phyloP scores from a whole-genome alignment of 92 coral and sea anemone genomes.

The Scolanthus callimorphus region DNA sequence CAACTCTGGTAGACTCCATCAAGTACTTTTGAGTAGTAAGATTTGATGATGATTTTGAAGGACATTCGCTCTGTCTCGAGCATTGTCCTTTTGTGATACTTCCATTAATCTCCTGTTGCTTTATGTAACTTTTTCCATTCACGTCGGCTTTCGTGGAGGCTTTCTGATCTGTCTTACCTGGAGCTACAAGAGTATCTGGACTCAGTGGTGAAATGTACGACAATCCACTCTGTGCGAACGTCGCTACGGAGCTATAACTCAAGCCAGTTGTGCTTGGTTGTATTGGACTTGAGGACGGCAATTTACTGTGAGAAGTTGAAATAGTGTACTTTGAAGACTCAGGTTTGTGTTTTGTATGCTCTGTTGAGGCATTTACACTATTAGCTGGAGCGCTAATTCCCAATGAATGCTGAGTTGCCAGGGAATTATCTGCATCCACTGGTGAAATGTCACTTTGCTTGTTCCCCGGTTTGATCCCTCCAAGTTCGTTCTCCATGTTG shows the following conservation, averaged over 20 bases:
- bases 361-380: background rate
- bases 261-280: no score
- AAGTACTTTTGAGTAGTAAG: background rate
- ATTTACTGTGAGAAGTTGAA: background rate
- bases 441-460: background rate
- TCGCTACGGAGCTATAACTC: conserved; percentile 20
- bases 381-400: background rate
- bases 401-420: background rate
- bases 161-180: background rate
- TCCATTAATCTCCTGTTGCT: background rate
- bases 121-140: background rate
- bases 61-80: background rate
- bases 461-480: conserved; percentile 7
- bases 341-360: background rate
- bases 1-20: background rate
- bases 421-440: background rate
- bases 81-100: background rate
- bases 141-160: background rate
- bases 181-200: conserved; percentile 3
- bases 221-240: conserved; percentile 50
- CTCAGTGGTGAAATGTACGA: conserved; percentile 61
- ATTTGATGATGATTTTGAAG: background rate
- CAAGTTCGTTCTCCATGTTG: conserved; percentile 63
- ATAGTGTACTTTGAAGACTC: background rate
- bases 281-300: background rate